Evolutionary conservation across 1,140 invertebrate species (phyloP).

Genomic region (Lordiphosa mommai): DNA sequence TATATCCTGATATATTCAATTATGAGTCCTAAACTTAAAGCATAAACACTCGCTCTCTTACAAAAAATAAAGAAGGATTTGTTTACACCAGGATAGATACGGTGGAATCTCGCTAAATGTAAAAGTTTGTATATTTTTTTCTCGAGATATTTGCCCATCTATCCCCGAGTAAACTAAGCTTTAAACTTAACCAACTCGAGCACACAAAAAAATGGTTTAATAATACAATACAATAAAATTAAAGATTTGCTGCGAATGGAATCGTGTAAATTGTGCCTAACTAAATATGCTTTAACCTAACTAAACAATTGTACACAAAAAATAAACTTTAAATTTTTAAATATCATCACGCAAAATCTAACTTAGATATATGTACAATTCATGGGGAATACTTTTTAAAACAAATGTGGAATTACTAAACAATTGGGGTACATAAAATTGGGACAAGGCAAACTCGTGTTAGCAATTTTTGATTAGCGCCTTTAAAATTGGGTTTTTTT

Average conservation of each 20-base stretch:
- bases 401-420: constrained; percentile 15
- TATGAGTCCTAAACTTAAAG: too few relatives aligned
- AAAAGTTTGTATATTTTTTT: too few relatives aligned
- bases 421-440: constrained; percentile 27
- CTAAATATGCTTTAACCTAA: constrained; percentile 47
- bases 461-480: constrained; percentile 9
- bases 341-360: constrained; percentile 29
- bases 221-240: constrained; percentile 27
- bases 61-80: too few relatives aligned
- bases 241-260: constrained; percentile 46
- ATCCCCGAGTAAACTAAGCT: constrained; percentile 7
- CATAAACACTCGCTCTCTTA: too few relatives aligned
- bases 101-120: too few relatives aligned
- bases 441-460: constrained; percentile 6
- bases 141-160: too few relatives aligned
- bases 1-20: too few relatives aligned
- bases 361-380: constrained; percentile 39
- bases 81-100: too few relatives aligned
- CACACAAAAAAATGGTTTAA: constrained; percentile 23
- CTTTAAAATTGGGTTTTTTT: constrained; percentile 27
- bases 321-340: constrained; percentile 3
- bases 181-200: constrained; percentile 7
- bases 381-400: neutral
- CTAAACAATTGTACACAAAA: constrained; percentile 21
- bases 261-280: constrained; percentile 52